Conservation (phyloP, 2,888 invertebrate species). For the Dryococelus australis region DNA sequence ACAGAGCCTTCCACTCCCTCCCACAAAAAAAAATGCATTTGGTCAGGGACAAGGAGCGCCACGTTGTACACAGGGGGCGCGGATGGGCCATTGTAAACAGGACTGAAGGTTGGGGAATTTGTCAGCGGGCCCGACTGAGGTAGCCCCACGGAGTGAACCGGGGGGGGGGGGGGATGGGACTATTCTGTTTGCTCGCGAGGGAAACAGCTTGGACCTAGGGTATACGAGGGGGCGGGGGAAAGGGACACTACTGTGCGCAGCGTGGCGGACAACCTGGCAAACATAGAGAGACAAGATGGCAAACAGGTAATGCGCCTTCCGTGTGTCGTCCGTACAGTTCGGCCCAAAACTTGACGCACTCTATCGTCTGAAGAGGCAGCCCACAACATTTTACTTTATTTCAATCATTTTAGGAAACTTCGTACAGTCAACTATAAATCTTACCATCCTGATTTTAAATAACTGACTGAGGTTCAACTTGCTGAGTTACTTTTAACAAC, state of each 20-base stretch:
- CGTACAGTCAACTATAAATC: no score
- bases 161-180: background rate
- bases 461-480: no score
- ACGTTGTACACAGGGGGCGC: background rate
- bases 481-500: no score
- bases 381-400: no score
- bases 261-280: background rate
- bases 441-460: no score
- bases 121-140: background rate
- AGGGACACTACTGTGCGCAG: background rate
- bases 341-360: background rate
- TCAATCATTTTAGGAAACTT: no score
- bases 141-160: no score
- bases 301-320: conserved; percentile 16
- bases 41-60: conserved; percentile 8
- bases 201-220: background rate
- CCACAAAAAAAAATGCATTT: no score
- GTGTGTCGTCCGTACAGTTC: background rate
- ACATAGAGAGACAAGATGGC: background rate
- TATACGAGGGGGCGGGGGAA: background rate
- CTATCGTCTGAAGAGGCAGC: no score
- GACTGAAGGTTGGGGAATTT: background rate
- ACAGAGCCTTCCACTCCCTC: background rate
- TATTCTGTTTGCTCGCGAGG: background rate
- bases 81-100: background rate